These are phyloP conservation scores for Choloepus hoffmanni DNA, from an alignment of 2,113 vertebrate species.

Conservation along the genomic window DNA sequence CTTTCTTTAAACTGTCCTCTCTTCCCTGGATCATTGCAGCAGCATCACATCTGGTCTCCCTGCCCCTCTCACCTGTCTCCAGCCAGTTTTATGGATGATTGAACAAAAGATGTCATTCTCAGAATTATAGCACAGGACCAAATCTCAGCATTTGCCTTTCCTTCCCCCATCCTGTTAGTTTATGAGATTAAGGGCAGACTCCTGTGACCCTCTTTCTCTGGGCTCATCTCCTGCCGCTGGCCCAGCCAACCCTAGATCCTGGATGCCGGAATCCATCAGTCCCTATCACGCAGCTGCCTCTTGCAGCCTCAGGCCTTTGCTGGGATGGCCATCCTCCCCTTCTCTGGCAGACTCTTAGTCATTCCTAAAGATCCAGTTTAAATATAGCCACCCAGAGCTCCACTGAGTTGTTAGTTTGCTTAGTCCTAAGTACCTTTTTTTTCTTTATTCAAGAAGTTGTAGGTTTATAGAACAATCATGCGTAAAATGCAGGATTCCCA, in stretches of 20 bases:
- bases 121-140: neutral
- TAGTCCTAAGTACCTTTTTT: neutral
- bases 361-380: neutral
- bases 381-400: neutral
- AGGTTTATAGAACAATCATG: too few species aligned
- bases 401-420: neutral
- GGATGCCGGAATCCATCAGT: too few species aligned
- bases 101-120: neutral
- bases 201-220: neutral
- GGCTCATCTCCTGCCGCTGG: neutral
- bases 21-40: too few species aligned
- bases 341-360: neutral
- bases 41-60: neutral
- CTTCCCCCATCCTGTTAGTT: neutral
- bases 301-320: neutral
- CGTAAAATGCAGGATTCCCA: too few species aligned
- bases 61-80: neutral
- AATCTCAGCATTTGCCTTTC: neutral
- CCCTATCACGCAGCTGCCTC: fast-evolving
- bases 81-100: neutral
- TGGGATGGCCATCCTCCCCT: neutral
- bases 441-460: too few species aligned
- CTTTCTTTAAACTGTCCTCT: neutral
- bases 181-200: neutral
- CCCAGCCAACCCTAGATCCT: neutral